These are phyloP conservation scores for Montipora capitata DNA, from an alignment of 92 coral and sea anemone genomes.

Conservation along the genomic window DNA sequence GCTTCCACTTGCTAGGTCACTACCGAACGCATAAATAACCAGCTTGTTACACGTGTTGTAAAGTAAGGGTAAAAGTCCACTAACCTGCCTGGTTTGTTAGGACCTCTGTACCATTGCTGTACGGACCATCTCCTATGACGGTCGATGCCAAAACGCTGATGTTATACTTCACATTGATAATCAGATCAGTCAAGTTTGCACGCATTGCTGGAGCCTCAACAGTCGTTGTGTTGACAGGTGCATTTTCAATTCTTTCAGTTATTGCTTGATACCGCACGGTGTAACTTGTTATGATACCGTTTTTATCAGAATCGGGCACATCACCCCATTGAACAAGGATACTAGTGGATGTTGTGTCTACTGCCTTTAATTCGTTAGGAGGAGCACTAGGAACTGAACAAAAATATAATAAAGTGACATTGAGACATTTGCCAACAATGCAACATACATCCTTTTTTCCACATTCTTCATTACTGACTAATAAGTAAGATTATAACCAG, in stretches of 20 bases:
- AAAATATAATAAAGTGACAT: no score
- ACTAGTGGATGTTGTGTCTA: not conserved
- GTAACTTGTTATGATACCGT: conserved; percentile 29
- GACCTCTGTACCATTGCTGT: not conserved
- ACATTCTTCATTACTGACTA: no score
- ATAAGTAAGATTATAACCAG: no score
- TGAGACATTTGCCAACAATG: no score
- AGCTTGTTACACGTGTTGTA: no score
- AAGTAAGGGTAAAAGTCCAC: not conserved
- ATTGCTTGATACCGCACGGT: conserved; percentile 37
- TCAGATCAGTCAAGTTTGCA: conserved; percentile 61
- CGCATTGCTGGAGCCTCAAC: not conserved
- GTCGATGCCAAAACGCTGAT: conserved; percentile 74
- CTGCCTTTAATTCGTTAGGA: not conserved
- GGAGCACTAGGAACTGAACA: not conserved
- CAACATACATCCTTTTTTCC: no score
- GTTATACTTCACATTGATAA: conserved; percentile 69
- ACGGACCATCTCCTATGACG: conserved; percentile 88
- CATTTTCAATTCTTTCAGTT: not conserved
- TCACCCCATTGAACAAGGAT: not conserved
- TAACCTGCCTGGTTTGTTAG: conserved; percentile 88
- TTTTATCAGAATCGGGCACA: not conserved
- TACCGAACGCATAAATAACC: no score
- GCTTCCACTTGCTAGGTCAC: no score
- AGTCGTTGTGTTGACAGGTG: conserved; percentile 7